Conservation (phyloP, 2,888 invertebrate species). For the Lasioglossum villosulum region DNA sequence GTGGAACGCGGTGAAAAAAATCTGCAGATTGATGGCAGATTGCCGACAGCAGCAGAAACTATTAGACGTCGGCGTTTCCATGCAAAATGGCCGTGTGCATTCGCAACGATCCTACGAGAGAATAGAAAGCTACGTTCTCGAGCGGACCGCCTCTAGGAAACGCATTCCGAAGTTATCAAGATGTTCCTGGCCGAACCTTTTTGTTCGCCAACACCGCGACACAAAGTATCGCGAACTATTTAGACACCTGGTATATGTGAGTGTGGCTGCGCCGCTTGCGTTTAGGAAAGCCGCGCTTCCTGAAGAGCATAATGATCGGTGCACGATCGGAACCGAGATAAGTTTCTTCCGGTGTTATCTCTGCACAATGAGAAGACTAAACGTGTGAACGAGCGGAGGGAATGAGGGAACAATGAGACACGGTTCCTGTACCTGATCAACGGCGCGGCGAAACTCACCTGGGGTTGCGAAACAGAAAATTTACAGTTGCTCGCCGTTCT, state of each 20-base stretch:
- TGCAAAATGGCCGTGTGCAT: conserved; percentile 24
- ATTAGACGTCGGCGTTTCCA: not conserved
- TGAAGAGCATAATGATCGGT: conserved; percentile 57
- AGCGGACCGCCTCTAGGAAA: conserved; percentile 45
- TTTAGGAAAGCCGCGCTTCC: conserved; percentile 56
- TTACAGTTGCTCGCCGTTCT: conserved; percentile 8
- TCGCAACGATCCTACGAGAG: conserved; percentile 40
- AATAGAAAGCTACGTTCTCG: conserved; percentile 51
- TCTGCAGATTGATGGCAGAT: not conserved
- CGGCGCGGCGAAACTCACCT: conserved; percentile 18
- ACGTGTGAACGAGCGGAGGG: conserved; percentile 45
- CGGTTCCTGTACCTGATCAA: conserved; percentile 39
- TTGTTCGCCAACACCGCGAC: conserved; percentile 29
- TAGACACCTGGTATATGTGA: not conserved
- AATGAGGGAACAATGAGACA: conserved; percentile 50
- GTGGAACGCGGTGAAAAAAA: not conserved
- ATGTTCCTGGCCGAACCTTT: conserved; percentile 31
- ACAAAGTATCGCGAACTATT: not conserved
- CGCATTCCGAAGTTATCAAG: conserved; percentile 48
- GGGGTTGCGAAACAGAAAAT: conserved; percentile 28
- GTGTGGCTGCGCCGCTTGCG: not conserved
- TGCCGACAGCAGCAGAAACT: conserved; percentile 10
- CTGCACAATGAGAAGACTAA: conserved; percentile 56
- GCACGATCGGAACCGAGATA: conserved; percentile 57
- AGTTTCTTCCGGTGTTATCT: conserved; percentile 53